phyloP scores from a whole-genome alignment of 2,113 vertebrate species.

The Rostratula benghalensis region DNA sequence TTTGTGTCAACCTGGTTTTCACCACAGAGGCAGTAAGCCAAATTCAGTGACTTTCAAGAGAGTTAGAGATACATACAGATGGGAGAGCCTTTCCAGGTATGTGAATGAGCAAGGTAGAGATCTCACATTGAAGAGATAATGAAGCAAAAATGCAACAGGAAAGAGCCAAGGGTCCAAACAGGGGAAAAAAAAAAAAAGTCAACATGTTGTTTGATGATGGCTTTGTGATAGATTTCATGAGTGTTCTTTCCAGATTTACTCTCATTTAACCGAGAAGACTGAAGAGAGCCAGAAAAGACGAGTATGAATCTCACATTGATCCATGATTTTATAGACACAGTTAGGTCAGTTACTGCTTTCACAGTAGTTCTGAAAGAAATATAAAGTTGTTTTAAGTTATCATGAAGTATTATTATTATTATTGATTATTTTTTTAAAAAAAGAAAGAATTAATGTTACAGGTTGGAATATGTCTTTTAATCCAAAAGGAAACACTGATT shows the following conservation, averaged over 20 bases:
- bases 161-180: not conserved
- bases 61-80: accelerated
- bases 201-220: not conserved
- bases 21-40: not conserved
- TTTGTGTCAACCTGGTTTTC: not conserved
- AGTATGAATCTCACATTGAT: not conserved
- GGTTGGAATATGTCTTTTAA: not conserved
- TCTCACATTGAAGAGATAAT: not conserved
- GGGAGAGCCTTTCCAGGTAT: not conserved
- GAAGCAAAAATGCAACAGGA: not conserved
- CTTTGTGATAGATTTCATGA: not conserved
- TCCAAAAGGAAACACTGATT: not conserved
- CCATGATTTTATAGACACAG: not conserved
- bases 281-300: not conserved
- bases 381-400: not conserved
- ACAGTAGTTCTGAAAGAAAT: not conserved
- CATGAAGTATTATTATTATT: not conserved
- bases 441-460: not conserved
- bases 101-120: not conserved
- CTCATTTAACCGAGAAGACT: not conserved
- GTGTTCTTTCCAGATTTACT: not conserved
- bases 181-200: not conserved
- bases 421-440: not conserved
- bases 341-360: not conserved
- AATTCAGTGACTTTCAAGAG: not conserved